Conservation (phyloP, 2,888 invertebrate genomes). For the Orthosia gracilis region DNA sequence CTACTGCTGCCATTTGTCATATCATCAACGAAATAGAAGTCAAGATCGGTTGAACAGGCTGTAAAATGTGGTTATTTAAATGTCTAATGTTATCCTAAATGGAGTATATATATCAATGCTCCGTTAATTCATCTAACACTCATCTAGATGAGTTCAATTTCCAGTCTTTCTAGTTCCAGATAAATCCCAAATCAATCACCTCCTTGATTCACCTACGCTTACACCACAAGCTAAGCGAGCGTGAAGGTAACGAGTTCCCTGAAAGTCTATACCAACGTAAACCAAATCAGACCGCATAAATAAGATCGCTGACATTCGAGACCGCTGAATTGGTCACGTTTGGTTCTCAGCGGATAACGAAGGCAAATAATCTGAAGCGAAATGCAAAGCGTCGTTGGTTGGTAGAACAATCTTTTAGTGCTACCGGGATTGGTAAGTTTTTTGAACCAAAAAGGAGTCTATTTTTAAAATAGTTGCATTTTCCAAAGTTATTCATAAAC, state of each 20-base stretch:
- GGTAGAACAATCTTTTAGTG: constrained; percentile 8
- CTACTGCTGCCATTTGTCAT: too few species aligned
- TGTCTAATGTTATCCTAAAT: too few species aligned
- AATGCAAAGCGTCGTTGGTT: constrained; percentile 43
- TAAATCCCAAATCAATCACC: constrained; percentile 1
- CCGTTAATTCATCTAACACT: not conserved
- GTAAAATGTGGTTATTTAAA: too few species aligned
- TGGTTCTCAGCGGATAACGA: constrained; percentile 46
- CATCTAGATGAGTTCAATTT: not conserved
- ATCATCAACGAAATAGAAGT: too few species aligned
- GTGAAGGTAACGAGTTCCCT: constrained; percentile 36
- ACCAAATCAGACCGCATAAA: constrained; percentile 58
- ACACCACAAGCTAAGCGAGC: constrained; percentile 28
- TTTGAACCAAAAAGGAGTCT: not conserved
- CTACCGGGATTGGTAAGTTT: constrained; percentile 2
- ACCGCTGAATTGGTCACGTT: constrained; percentile 59
- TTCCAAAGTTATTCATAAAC: not conserved
- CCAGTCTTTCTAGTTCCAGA: not conserved
- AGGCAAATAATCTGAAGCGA: constrained; percentile 50
- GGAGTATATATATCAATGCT: not conserved
- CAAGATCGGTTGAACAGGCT: too few species aligned
- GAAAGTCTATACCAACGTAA: constrained; percentile 45
- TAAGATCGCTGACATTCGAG: constrained; percentile 58
- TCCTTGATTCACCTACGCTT: not conserved
- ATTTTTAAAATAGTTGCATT: too few species aligned